A percentile compares a stretch with the other conserved stretches of the same genome.
Evolutionary conservation across 2,797 vertebrate genomes (phyloP).

Genomic region (Pempheris klunzingeri): DNA sequence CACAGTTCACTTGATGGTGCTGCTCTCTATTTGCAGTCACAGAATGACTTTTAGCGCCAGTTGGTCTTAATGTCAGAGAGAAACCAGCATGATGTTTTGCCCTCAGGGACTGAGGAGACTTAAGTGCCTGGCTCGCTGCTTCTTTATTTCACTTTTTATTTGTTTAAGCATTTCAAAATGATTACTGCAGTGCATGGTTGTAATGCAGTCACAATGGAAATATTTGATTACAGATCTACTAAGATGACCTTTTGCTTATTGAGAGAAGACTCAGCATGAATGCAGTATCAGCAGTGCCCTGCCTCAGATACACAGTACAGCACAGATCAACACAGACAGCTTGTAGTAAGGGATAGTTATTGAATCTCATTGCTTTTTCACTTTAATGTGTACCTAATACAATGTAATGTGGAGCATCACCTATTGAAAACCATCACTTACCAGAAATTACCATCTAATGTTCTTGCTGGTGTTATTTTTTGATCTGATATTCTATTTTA

Average conservation of each 20-base stretch:
- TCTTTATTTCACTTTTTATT: conserved; percentile 34
- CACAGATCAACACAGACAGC: neutral
- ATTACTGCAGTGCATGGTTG: neutral
- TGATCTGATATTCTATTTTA: neutral
- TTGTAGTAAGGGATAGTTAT: no score
- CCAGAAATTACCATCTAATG: no score
- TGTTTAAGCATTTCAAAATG: conserved; percentile 32
- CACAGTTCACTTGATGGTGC: conserved; percentile 17
- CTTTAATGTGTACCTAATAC: no score
- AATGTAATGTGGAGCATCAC: neutral
- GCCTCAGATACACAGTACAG: neutral
- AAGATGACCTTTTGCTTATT: conserved; percentile 35
- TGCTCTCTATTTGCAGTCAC: conserved; percentile 12
- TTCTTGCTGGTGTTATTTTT: no score
- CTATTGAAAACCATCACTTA: neutral
- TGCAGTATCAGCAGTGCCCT: neutral
- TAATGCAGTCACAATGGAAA: conserved; percentile 27
- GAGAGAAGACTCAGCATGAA: conserved; percentile 9
- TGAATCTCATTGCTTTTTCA: neutral
- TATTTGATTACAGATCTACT: conserved; percentile 36
- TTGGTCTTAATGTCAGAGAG: conserved; percentile 47
- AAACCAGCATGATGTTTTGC: conserved; percentile 25
- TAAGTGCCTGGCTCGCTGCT: neutral
- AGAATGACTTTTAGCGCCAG: conserved; percentile 34
- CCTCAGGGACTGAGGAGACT: conserved; percentile 14